Evolutionary conservation across 2,113 vertebrate species (phyloP).

Genomic region (Thryonomys swinderianus): DNA sequence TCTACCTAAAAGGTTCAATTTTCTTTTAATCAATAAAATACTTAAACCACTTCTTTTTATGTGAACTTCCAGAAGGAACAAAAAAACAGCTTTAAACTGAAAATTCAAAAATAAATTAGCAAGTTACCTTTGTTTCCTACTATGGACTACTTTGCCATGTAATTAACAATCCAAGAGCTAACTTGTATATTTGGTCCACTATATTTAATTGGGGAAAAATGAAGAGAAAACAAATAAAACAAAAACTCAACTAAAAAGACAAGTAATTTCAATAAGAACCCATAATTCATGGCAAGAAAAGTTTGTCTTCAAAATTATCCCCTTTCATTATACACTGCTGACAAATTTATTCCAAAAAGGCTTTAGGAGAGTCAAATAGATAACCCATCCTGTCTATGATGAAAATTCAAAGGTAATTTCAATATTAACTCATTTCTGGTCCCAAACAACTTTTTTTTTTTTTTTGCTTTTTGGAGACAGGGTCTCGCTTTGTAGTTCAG

Average conservation of each 20-base stretch:
- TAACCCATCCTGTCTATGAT: neutral
- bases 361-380: constrained; percentile 36
- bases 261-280: neutral
- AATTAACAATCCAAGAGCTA: constrained; percentile 44
- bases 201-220: neutral
- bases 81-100: neutral
- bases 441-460: constrained; percentile 45
- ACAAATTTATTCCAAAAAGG: constrained; percentile 33
- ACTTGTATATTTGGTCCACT: neutral
- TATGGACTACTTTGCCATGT: neutral
- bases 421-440: constrained; percentile 38
- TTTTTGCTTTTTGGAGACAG: too few species aligned
- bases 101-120: neutral
- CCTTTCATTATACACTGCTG: neutral
- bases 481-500: too few species aligned
- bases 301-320: neutral
- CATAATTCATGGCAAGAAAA: constrained; percentile 28
- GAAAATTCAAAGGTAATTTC: constrained; percentile 40
- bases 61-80: constrained; percentile 14
- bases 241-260: neutral
- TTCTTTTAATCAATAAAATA: constrained; percentile 36
- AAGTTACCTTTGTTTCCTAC: constrained; percentile 6
- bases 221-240: neutral
- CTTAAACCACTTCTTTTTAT: neutral
- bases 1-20: neutral